A percentile compares a stretch with the other conserved stretches of the same genome.
Conservation (phyloP, 2,888 invertebrate genomes). For the Patella depressa region DNA sequence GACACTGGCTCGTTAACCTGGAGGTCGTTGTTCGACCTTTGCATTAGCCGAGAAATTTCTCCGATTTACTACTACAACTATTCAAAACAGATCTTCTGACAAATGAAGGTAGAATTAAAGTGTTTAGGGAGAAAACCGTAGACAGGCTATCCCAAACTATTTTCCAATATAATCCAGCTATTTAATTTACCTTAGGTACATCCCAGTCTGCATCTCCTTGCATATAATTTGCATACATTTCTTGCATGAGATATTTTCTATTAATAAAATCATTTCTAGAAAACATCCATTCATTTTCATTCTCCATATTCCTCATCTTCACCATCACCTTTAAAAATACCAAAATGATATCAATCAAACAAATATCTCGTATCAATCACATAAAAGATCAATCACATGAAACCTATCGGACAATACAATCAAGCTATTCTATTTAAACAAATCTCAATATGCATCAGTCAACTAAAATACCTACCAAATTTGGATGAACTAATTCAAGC, state of each 20-base stretch:
- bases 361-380: not conserved
- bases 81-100: too few relatives aligned
- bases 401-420: not conserved
- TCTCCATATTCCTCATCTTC: conserved; percentile 62
- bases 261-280: conserved; percentile 67
- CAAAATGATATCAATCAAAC: not conserved
- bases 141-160: not conserved
- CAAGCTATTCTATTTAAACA: too few relatives aligned
- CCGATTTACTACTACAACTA: too few relatives aligned
- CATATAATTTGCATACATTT: conserved; percentile 68
- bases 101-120: too few relatives aligned
- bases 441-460: too few relatives aligned
- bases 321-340: conserved; percentile 57
- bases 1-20: too few relatives aligned
- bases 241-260: conserved; percentile 68
- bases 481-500: too few relatives aligned
- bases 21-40: too few relatives aligned
- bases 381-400: not conserved
- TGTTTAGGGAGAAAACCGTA: not conserved
- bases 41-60: too few relatives aligned
- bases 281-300: conserved; percentile 65
- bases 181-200: conserved; percentile 53
- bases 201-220: conserved; percentile 65
- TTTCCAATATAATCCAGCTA: not conserved
- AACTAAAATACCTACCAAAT: too few relatives aligned